These are phyloP conservation scores for Callipepla squamata DNA, from an alignment of 2,113 vertebrate genomes.

Conservation along the genomic window DNA sequence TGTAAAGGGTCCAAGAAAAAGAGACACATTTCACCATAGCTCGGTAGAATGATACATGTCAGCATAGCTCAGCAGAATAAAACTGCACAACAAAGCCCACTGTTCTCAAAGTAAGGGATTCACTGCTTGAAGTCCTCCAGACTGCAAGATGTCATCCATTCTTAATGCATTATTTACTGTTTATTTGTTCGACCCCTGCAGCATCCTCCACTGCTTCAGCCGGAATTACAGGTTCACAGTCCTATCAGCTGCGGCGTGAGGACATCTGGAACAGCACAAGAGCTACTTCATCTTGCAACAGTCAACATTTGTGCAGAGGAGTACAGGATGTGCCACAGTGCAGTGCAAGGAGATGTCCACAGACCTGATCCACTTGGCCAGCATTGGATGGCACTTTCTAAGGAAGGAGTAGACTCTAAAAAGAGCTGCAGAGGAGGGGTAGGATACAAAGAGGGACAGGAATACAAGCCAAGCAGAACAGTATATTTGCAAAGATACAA, in stretches of 20 bases:
- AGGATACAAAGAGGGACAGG: neutral
- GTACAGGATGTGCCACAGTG: neutral
- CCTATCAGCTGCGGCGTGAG: rapidly evolving
- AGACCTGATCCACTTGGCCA: neutral
- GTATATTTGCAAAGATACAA: neutral
- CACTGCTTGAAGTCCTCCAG: neutral
- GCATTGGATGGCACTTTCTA: neutral
- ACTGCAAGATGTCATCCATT: neutral
- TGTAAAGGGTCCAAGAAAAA: neutral
- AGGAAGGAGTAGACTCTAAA: neutral
- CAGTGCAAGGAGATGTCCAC: rapidly evolving
- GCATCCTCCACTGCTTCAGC: neutral
- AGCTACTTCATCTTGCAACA: neutral
- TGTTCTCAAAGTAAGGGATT: neutral
- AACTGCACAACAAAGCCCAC: neutral
- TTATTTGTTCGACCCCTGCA: neutral
- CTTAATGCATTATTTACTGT: neutral
- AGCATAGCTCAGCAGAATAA: neutral
- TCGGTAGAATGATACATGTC: neutral
- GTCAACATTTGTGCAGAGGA: rapidly evolving
- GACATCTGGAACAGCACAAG: neutral
- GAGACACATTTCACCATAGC: neutral
- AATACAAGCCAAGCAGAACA: neutral
- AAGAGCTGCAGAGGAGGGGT: neutral
- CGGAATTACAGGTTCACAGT: neutral